Evolutionary conservation across 2,797 vertebrate species (phyloP).

Genomic region (Acomys russatus): DNA sequence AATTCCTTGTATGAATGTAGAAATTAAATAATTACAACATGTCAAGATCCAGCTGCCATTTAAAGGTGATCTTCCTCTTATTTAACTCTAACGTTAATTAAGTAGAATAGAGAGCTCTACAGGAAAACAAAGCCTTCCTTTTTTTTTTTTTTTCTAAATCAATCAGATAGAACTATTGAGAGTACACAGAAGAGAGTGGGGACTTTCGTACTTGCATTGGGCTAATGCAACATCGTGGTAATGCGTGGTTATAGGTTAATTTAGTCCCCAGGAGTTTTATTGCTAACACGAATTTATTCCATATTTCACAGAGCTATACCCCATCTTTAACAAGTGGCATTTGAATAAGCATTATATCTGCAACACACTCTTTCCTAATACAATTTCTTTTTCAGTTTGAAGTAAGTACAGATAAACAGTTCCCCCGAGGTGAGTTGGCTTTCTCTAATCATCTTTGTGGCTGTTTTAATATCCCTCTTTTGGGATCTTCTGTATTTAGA

Average conservation of each 20-base stretch:
- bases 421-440: background rate
- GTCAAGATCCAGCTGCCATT: background rate
- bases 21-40: slow-evolving; percentile 25
- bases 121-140: background rate
- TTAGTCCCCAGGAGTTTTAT: slow-evolving; percentile 1
- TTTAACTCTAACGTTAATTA: slow-evolving; percentile 16
- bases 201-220: background rate
- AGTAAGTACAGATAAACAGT: background rate
- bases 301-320: slow-evolving; percentile 6
- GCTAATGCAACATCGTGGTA: background rate
- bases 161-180: background rate
- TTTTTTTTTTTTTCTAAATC: background rate
- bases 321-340: slow-evolving; percentile 45
- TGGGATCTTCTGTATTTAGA: background rate
- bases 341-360: slow-evolving; percentile 35
- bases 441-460: background rate
- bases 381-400: slow-evolving; percentile 32
- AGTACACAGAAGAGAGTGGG: background rate
- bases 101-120: background rate
- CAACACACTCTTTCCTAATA: slow-evolving; percentile 8
- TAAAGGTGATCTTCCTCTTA: background rate
- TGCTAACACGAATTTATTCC: slow-evolving; percentile 48
- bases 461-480: background rate
- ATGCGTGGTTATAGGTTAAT: background rate
- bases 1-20: background rate